Conservation (phyloP, 2,797 vertebrate genomes). For the Dendrocincla fuliginosa region DNA sequence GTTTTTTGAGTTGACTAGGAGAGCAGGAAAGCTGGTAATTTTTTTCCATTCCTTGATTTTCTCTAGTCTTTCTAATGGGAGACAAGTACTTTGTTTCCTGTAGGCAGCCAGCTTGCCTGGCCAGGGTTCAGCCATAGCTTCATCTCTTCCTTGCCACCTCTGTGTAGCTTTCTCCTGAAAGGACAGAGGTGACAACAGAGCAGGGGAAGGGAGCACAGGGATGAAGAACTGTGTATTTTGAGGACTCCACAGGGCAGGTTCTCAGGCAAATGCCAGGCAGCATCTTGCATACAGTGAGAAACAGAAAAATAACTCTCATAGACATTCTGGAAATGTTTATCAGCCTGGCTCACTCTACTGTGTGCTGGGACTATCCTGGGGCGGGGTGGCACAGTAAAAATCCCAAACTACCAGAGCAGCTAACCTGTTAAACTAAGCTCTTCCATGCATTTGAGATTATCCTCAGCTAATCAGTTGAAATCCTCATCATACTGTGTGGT, state of each 20-base stretch:
- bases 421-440: conserved; percentile 47
- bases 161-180: background rate
- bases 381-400: background rate
- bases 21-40: background rate
- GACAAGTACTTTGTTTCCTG: background rate
- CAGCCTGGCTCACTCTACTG: background rate
- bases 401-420: background rate
- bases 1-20: background rate
- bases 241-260: background rate
- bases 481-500: conserved; percentile 7
- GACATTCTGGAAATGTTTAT: background rate
- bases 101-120: background rate
- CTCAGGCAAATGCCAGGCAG: background rate
- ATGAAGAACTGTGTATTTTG: background rate
- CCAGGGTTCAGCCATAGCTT: background rate
- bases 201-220: background rate
- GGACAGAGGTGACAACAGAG: background rate
- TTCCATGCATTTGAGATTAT: conserved; percentile 58
- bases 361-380: background rate
- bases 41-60: background rate
- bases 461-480: conserved; percentile 36
- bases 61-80: background rate
- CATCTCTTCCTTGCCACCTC: background rate
- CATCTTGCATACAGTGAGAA: background rate
- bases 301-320: background rate